Conservation (phyloP, 1,140 invertebrate genomes). For the Drosophila sproati region DNA sequence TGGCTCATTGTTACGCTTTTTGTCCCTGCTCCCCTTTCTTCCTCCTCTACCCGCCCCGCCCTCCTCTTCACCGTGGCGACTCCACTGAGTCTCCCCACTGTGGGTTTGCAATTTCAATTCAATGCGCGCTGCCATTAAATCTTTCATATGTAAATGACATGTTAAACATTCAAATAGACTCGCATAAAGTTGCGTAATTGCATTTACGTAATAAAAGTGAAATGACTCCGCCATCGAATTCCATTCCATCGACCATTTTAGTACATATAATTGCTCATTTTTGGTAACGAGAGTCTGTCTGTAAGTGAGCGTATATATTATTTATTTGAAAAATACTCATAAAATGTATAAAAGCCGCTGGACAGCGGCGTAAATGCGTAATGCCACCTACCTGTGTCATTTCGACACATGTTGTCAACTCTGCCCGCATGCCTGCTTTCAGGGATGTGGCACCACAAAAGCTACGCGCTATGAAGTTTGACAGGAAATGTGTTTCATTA, state of each 20-base stretch:
- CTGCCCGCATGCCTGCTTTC: conserved; percentile 13
- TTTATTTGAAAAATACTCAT: conserved; percentile 71
- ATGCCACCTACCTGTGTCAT: conserved; percentile 52
- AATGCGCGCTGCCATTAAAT: conserved; percentile 64
- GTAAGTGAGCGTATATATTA: conserved; percentile 49
- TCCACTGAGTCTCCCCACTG: background rate
- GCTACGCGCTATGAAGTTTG: conserved; percentile 20
- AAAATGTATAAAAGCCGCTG: conserved; percentile 60
- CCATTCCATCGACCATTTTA: background rate
- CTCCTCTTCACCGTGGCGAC: no score
- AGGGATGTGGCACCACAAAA: background rate
- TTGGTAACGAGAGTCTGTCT: conserved; percentile 6
- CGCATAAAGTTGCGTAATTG: conserved; percentile 81
- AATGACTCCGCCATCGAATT: conserved; percentile 17
- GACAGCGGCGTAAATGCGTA: conserved; percentile 41
- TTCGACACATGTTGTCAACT: conserved; percentile 60
- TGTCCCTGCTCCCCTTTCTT: conserved; percentile 13
- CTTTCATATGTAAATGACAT: conserved; percentile 79
- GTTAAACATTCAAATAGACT: conserved; percentile 81
- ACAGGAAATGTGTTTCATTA: conserved; percentile 30
- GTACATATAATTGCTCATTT: conserved; percentile 37
- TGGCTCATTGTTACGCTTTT: conserved; percentile 77
- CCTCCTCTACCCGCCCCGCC: background rate
- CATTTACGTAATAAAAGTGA: conserved; percentile 69
- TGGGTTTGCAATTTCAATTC: conserved; percentile 64